Conservation (phyloP, 2,888 invertebrate species). For the Agonopterix arenella region DNA sequence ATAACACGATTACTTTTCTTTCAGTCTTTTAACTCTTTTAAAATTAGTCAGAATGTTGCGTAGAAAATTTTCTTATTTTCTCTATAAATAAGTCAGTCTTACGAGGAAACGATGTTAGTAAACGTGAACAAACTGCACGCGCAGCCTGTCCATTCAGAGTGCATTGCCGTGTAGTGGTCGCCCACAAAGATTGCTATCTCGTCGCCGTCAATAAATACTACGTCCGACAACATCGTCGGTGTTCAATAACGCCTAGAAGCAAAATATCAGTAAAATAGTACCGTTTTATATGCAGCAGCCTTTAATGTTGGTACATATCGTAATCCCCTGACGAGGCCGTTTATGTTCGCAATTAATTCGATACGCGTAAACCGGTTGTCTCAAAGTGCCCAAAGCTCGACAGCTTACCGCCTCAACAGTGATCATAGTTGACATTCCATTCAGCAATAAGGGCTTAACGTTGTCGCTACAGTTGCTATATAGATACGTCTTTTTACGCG, state of each 20-base stretch:
- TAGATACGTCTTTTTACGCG: background rate
- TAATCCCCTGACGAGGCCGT: conserved; percentile 11
- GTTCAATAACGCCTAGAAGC: background rate
- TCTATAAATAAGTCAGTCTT: too few relatives aligned
- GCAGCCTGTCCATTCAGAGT: conserved; percentile 5
- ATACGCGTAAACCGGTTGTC: conserved; percentile 16
- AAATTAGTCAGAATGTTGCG: too few relatives aligned
- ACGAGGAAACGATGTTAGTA: too few relatives aligned
- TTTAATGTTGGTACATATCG: conserved; percentile 9
- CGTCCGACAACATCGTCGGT: conserved; percentile 3
- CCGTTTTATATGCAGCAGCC: background rate
- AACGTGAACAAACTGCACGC: conserved; percentile 1
- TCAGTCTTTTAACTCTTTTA: background rate
- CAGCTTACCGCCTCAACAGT: background rate
- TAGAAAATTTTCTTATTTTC: too few relatives aligned
- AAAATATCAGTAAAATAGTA: background rate
- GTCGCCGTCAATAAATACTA: conserved; percentile 9
- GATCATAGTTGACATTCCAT: conserved; percentile 1
- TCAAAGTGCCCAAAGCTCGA: conserved; percentile 5
- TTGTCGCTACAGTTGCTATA: background rate
- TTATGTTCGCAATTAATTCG: conserved; percentile 13
- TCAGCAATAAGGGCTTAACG: background rate
- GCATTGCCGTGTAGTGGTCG: conserved; percentile 13
- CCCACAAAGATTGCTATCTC: conserved; percentile 9
- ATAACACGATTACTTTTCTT: conserved; percentile 25